Evolutionary conservation across 2,797 vertebrate genomes (phyloP).

Genomic region (Pseudomugil tenellus): DNA sequence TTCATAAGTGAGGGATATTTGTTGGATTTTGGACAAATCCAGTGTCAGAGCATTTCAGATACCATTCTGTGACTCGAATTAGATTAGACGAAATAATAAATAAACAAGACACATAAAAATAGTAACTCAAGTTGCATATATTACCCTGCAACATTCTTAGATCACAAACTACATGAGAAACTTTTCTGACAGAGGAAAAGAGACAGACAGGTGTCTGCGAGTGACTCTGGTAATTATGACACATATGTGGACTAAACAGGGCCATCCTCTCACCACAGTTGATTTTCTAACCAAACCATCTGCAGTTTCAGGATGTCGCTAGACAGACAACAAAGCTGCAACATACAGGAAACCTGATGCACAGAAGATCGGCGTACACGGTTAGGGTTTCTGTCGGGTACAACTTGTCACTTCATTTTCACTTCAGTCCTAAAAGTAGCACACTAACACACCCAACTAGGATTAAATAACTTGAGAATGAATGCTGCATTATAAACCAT

Average conservation of each 20-base stretch:
- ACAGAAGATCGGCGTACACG: neutral
- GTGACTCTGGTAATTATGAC: slow-evolving; percentile 41
- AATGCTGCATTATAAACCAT: slow-evolving; percentile 53
- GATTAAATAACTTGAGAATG: slow-evolving; percentile 44
- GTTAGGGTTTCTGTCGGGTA: slow-evolving; percentile 1
- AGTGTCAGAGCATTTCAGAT: too few species aligned
- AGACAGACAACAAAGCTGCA: slow-evolving; percentile 22
- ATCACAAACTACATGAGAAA: neutral
- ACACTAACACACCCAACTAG: slow-evolving; percentile 29
- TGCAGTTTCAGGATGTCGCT: slow-evolving; percentile 37
- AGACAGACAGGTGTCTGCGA: neutral
- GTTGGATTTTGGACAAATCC: neutral
- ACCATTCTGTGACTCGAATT: neutral
- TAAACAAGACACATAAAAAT: neutral
- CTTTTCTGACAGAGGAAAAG: neutral
- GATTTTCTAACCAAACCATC: slow-evolving; percentile 22
- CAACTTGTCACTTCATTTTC: slow-evolving; percentile 19
- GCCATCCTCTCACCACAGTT: slow-evolving; percentile 16
- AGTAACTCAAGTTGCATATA: neutral
- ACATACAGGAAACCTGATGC: slow-evolving; percentile 22
- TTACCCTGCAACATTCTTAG: neutral
- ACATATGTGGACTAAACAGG: slow-evolving; percentile 48
- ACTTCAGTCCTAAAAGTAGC: slow-evolving; percentile 30
- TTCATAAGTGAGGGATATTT: neutral
- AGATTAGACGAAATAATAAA: neutral